A percentile compares a stretch with the other conserved stretches of the same genome.
phyloP scores from a whole-genome alignment of 2,888 invertebrate species.

The Oxyscelio sp. region DNA sequence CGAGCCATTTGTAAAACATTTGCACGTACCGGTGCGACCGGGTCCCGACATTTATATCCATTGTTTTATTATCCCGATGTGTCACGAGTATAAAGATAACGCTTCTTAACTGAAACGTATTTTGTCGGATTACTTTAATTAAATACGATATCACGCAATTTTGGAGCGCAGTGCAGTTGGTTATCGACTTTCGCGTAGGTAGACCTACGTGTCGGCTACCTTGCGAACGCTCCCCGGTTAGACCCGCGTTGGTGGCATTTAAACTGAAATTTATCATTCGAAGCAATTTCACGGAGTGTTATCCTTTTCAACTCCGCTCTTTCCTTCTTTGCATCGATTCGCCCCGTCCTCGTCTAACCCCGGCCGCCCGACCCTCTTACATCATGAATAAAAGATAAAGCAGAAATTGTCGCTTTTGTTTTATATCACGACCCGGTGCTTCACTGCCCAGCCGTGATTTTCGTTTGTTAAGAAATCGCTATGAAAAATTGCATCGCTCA shows the following conservation, averaged over 20 bases:
- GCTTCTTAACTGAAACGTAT: constrained; percentile 59
- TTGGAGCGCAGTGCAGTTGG: constrained; percentile 3
- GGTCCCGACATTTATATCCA: constrained; percentile 42
- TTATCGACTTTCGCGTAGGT: constrained; percentile 42
- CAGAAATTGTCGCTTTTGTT: constrained; percentile 73
- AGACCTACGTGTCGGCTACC: constrained; percentile 40
- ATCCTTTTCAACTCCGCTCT: constrained; percentile 78
- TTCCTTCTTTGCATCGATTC: constrained; percentile 66
- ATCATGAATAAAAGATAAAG: constrained; percentile 75
- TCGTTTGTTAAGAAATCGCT: constrained; percentile 65
- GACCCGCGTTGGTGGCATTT: constrained; percentile 74
- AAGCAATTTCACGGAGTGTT: constrained; percentile 82
- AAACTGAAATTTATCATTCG: constrained; percentile 83
- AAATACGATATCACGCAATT: constrained; percentile 53
- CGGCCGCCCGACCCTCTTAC: constrained; percentile 51
- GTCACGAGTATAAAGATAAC: constrained; percentile 37
- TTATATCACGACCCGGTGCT: constrained; percentile 57
- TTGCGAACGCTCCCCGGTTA: constrained; percentile 38
- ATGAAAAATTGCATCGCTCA: constrained; percentile 60
- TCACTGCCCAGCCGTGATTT: constrained; percentile 53
- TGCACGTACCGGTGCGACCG: not conserved
- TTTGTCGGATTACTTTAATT: constrained; percentile 66
- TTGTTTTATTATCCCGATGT: constrained; percentile 42
- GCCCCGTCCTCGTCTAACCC: constrained; percentile 39
- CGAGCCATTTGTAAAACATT: constrained; percentile 25